These are phyloP conservation scores for Astreopora myriophthalma DNA, from an alignment of 64 coral and sea anemone genomes.

Conservation along the genomic window DNA sequence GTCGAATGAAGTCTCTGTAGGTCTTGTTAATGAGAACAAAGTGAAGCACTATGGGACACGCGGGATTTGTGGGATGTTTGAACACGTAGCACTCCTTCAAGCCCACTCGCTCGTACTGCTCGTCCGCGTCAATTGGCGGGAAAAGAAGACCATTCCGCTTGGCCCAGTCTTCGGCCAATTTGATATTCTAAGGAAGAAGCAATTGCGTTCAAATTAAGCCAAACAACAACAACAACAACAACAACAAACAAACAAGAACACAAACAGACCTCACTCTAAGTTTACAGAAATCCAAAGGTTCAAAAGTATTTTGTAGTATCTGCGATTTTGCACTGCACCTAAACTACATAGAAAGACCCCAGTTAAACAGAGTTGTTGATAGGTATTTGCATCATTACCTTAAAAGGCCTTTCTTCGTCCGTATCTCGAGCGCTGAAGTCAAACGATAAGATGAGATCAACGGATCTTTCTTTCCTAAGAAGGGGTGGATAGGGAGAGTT, in stretches of 20 bases:
- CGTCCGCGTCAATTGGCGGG: slow-evolving; percentile 73
- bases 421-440: slow-evolving; percentile 22
- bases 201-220: neutral
- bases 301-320: too few species aligned
- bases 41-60: slow-evolving; percentile 78
- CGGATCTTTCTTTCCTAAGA: slow-evolving; percentile 28
- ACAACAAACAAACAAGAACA: neutral
- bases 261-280: neutral
- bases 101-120: slow-evolving; percentile 73
- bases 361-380: too few species aligned
- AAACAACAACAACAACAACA: neutral
- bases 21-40: slow-evolving; percentile 82
- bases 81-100: slow-evolving; percentile 85
- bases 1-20: slow-evolving; percentile 65
- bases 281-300: too few species aligned
- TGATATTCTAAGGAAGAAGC: slow-evolving; percentile 8
- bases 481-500: slow-evolving; percentile 53
- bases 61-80: slow-evolving; percentile 66
- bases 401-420: slow-evolving; percentile 48
- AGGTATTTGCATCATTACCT: neutral
- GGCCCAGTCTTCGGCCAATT: slow-evolving; percentile 73
- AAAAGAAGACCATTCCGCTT: slow-evolving; percentile 76
- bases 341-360: too few species aligned
- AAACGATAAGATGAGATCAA: slow-evolving; percentile 55
- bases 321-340: too few species aligned